These are phyloP conservation scores for Chunga burmeisteri DNA, from an alignment of 2,113 vertebrate species.

Conservation along the genomic window DNA sequence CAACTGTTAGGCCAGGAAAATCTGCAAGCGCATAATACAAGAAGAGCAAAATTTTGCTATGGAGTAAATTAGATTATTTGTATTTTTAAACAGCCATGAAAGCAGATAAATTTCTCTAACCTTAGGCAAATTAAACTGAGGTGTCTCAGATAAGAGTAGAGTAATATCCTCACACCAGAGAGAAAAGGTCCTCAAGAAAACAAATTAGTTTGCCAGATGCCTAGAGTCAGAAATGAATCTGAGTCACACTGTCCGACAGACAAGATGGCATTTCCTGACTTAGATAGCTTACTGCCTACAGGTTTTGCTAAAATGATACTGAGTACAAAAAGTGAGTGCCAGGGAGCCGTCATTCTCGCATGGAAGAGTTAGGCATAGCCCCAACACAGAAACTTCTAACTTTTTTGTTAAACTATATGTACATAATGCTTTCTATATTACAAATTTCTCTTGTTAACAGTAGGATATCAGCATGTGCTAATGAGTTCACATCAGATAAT, in stretches of 20 bases:
- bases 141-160: not conserved
- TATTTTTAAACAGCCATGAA: not conserved
- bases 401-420: not conserved
- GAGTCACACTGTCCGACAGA: not conserved
- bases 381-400: not conserved
- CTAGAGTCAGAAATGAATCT: not conserved
- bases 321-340: not conserved
- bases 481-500: not conserved
- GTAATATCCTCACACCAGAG: not conserved
- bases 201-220: not conserved
- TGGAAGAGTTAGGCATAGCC: not conserved
- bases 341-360: accelerated
- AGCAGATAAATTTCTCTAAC: not conserved
- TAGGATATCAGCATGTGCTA: not conserved
- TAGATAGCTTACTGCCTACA: not conserved
- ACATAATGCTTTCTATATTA: not conserved
- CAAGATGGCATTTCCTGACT: not conserved
- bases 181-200: not conserved
- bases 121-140: not conserved
- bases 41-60: not conserved
- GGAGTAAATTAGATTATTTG: not conserved
- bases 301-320: not conserved
- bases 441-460: not conserved
- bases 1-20: not conserved
- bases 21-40: not conserved